A percentile compares a stretch with the other conserved stretches of the same genome.
Conservation (phyloP, 2,888 invertebrate genomes). For the Eristalinus aeneus region DNA sequence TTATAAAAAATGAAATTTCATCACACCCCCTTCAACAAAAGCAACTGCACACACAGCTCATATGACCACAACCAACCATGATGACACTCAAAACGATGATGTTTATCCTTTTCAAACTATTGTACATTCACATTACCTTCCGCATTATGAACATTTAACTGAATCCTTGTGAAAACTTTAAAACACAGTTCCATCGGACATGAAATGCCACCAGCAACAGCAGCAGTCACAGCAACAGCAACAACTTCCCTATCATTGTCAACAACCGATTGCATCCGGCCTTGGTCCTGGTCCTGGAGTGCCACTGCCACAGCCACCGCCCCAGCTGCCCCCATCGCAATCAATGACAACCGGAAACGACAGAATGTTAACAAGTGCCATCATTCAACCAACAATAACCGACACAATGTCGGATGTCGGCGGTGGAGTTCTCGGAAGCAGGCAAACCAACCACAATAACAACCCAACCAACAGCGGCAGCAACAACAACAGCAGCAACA, state of each 20-base stretch:
- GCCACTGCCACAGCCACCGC: slow-evolving; percentile 37
- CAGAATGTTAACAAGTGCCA: slow-evolving; percentile 80
- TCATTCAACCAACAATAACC: slow-evolving; percentile 73
- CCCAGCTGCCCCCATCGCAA: slow-evolving; percentile 74
- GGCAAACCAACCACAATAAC: slow-evolving; percentile 72
- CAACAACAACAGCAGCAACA: slow-evolving; percentile 62
- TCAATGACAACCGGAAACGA: slow-evolving; percentile 79
- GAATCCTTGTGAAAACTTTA: slow-evolving; percentile 65
- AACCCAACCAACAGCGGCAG: slow-evolving; percentile 59
- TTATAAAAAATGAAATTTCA: background rate
- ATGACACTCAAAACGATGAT: slow-evolving; percentile 36
- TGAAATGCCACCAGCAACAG: slow-evolving; percentile 78
- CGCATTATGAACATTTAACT: slow-evolving; percentile 49
- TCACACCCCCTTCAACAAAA: background rate
- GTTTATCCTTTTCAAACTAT: slow-evolving; percentile 73
- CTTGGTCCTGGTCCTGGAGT: slow-evolving; percentile 70
- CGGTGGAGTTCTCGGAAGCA: slow-evolving; percentile 73
- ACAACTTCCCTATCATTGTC: slow-evolving; percentile 73
- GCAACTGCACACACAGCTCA: background rate
- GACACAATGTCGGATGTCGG: slow-evolving; percentile 70
- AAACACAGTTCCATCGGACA: slow-evolving; percentile 79
- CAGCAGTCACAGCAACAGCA: slow-evolving; percentile 72
- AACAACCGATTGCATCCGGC: slow-evolving; percentile 73
- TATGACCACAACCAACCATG: background rate
- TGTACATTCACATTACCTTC: slow-evolving; percentile 68